phyloP scores from a whole-genome alignment of 2,888 invertebrate genomes.

The Microctonus hyperodae region DNA sequence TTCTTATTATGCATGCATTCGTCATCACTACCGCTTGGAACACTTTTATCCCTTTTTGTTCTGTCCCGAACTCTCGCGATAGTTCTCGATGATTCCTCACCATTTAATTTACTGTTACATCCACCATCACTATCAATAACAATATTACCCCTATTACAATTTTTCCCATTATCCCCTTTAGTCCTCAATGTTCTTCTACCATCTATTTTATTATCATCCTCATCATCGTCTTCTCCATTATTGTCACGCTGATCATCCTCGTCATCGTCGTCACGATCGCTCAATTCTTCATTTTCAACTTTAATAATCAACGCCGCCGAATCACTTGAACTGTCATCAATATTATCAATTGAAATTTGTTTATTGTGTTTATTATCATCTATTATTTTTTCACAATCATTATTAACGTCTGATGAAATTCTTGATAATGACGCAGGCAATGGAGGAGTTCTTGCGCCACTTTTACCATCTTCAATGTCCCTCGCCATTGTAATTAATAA shows the following conservation, averaged over 20 bases:
- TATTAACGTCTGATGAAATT: slow-evolving; percentile 47
- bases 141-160: slow-evolving; percentile 43
- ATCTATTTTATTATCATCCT: slow-evolving; percentile 19
- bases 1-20: slow-evolving; percentile 70
- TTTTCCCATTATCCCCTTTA: slow-evolving; percentile 41
- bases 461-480: slow-evolving; percentile 55
- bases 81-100: slow-evolving; percentile 47
- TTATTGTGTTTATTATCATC: background rate
- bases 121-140: slow-evolving; percentile 55
- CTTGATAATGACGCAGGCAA: slow-evolving; percentile 46
- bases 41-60: slow-evolving; percentile 65
- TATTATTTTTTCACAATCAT: slow-evolving; percentile 19
- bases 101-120: slow-evolving; percentile 52
- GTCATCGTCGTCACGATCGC: slow-evolving; percentile 58
- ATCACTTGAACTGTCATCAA: slow-evolving; percentile 62
- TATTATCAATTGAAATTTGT: slow-evolving; percentile 47
- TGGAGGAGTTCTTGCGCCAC: slow-evolving; percentile 55
- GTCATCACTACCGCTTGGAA: slow-evolving; percentile 62
- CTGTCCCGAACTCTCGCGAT: slow-evolving; percentile 59
- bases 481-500: slow-evolving; percentile 36
- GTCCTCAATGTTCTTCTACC: slow-evolving; percentile 43
- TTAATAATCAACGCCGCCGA: slow-evolving; percentile 62
- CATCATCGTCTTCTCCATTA: slow-evolving; percentile 41
- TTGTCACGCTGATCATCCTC: slow-evolving; percentile 42
- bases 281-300: slow-evolving; percentile 61